Evolutionary conservation across 2,888 invertebrate species (phyloP).

Genomic region (Oasisia sp.): DNA sequence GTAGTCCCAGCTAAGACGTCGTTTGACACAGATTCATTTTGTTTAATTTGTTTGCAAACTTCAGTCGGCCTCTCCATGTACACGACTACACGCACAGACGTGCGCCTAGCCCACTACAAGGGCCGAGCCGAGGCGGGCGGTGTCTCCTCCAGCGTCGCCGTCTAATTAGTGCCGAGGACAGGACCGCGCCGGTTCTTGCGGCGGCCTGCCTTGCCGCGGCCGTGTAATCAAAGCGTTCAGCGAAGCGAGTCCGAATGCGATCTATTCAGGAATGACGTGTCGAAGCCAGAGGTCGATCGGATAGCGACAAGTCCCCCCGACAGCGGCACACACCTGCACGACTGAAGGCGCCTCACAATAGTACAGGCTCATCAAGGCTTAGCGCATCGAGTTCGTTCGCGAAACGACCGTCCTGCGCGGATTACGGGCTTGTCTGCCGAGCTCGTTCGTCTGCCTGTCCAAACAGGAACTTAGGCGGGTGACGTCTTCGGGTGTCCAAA

Average conservation of each 20-base stretch:
- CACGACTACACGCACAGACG: background rate
- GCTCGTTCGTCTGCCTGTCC: background rate
- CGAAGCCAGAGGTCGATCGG: constrained; percentile 3
- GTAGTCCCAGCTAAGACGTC: background rate
- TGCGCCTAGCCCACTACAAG: background rate
- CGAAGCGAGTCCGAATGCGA: background rate
- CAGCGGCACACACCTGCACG: background rate
- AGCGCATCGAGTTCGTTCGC: background rate
- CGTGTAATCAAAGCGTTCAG: constrained; percentile 4
- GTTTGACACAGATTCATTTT: background rate
- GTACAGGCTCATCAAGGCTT: constrained; percentile 9
- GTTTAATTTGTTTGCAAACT: background rate
- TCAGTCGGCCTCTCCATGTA: background rate
- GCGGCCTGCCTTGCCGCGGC: background rate
- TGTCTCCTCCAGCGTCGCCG: background rate
- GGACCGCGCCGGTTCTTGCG: background rate
- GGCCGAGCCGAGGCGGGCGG: background rate
- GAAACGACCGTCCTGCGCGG: background rate
- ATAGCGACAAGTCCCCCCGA: constrained; percentile 10
- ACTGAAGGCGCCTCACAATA: constrained; percentile 2
- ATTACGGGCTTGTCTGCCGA: background rate
- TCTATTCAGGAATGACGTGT: constrained; percentile 12
- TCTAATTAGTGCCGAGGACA: background rate
- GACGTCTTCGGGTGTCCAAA: background rate
- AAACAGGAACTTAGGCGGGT: background rate